phyloP scores from a whole-genome alignment of 2,113 vertebrate genomes.

The Hymenochirus boettgeri region DNA sequence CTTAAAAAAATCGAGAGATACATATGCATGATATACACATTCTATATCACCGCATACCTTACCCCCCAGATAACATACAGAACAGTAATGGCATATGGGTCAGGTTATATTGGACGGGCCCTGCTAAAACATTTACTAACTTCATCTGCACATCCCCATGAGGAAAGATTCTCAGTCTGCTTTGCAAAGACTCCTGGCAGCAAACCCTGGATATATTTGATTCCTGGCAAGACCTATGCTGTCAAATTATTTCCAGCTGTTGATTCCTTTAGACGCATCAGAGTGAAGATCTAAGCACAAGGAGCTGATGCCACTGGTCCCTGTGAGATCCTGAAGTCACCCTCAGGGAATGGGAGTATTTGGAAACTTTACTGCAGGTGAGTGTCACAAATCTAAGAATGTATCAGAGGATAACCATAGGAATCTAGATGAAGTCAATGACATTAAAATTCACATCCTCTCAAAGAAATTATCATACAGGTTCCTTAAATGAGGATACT shows the following conservation, averaged over 20 bases:
- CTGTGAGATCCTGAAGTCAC: conserved; percentile 9
- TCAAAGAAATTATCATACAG: no score
- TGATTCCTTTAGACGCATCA: conserved; percentile 30
- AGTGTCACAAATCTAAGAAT: background rate
- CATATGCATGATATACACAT: no score
- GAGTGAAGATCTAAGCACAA: conserved; percentile 17
- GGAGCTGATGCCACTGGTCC: background rate
- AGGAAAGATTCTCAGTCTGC: conserved; percentile 38
- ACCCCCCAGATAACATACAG: conserved; percentile 20
- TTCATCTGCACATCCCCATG: conserved; percentile 40
- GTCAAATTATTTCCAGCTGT: conserved; percentile 51
- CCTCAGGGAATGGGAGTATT: background rate
- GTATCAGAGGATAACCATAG: background rate
- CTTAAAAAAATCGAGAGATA: conserved; percentile 14
- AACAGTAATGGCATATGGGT: conserved; percentile 29
- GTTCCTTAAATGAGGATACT: no score
- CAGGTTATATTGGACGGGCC: conserved; percentile 26
- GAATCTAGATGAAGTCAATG: background rate
- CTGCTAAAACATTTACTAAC: conserved; percentile 36
- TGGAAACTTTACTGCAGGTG: conserved; percentile 1
- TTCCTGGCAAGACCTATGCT: conserved; percentile 46
- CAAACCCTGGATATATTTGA: conserved; percentile 31
- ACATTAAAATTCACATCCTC: background rate
- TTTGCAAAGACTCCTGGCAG: conserved; percentile 46
- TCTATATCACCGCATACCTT: conserved; percentile 17